These are phyloP conservation scores for Edolisoma coerulescens DNA, from an alignment of 2,113 vertebrate genomes.

Conservation along the genomic window DNA sequence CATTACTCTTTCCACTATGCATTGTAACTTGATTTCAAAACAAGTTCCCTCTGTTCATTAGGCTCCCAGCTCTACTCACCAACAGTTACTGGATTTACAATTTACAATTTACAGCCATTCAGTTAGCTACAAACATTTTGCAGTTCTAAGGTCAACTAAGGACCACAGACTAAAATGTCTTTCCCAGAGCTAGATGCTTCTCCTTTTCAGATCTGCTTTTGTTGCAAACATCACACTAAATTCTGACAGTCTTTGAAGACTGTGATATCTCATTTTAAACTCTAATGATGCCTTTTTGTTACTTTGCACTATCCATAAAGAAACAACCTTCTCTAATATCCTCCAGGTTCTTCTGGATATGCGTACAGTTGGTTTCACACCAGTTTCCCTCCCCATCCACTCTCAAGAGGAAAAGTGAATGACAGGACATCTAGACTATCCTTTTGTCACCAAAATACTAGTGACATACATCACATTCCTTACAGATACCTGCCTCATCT, in stretches of 20 bases:
- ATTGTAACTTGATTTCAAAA: neutral
- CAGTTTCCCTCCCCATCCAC: neutral
- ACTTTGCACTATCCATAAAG: neutral
- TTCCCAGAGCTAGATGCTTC: neutral
- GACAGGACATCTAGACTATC: neutral
- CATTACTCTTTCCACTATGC: neutral
- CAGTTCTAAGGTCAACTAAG: neutral
- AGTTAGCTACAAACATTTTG: neutral
- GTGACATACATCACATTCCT: neutral
- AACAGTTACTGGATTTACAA: neutral
- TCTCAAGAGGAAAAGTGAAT: neutral
- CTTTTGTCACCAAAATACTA: neutral
- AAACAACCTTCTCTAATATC: neutral
- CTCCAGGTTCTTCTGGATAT: neutral
- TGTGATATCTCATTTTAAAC: neutral
- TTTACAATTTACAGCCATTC: neutral
- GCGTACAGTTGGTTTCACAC: neutral
- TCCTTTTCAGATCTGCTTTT: neutral
- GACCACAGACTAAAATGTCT: neutral
- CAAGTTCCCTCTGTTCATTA: neutral
- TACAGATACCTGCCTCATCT: neutral
- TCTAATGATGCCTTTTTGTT: neutral
- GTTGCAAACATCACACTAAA: neutral
- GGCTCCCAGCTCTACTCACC: neutral
- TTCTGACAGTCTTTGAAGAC: neutral